Conservation (phyloP, 2,113 vertebrate species). For the Corapipo altera region DNA sequence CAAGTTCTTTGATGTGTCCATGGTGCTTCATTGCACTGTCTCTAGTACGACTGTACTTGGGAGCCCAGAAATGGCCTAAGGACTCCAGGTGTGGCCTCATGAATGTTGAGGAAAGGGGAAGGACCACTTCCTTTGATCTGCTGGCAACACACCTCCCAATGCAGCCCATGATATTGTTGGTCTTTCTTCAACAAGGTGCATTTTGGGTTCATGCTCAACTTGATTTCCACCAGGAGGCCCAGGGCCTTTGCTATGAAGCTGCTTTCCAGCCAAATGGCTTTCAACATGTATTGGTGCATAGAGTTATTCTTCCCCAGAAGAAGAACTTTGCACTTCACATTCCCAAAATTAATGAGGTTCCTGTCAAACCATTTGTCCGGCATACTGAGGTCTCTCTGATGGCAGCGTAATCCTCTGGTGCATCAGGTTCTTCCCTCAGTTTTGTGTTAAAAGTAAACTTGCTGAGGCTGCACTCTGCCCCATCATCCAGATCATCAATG, state of each 20-base stretch:
- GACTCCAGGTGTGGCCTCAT: background rate
- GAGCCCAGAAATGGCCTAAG: background rate
- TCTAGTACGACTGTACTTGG: too few species aligned
- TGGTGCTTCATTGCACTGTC: background rate
- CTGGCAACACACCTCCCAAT: background rate
- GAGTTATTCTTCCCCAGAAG: background rate
- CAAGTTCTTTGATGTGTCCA: fast-evolving
- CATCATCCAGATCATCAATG: background rate
- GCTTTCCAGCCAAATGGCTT: background rate
- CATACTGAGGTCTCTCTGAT: background rate
- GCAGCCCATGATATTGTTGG: background rate
- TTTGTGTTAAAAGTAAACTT: background rate
- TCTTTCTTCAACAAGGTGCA: background rate
- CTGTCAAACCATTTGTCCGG: background rate
- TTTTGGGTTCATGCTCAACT: background rate
- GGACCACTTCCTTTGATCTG: background rate
- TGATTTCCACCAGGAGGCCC: background rate
- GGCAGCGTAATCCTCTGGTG: fast-evolving
- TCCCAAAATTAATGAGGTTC: background rate
- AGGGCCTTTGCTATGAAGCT: background rate
- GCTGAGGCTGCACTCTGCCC: background rate
- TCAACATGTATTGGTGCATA: background rate
- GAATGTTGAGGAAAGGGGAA: background rate
- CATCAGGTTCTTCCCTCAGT: background rate
- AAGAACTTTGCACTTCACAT: background rate